Evolutionary conservation across 2,797 vertebrate species (phyloP).

Genomic region (Odontamblyopus lacepedii): DNA sequence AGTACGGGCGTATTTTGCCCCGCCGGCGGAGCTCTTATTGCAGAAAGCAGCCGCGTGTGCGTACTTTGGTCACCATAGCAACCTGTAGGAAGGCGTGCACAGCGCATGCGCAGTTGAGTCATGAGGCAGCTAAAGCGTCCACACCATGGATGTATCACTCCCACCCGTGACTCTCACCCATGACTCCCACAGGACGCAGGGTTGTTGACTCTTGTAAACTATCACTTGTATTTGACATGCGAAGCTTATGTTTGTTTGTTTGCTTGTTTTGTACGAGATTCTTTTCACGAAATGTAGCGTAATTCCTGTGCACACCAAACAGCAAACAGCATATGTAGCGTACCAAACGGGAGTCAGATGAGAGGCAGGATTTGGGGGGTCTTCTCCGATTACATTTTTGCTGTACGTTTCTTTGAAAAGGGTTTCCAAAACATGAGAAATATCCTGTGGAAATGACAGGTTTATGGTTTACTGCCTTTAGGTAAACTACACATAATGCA

Average conservation of each 20-base stretch:
- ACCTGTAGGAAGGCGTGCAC: slow-evolving; percentile 6
- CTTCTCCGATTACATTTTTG: slow-evolving; percentile 68
- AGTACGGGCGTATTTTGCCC: too few species aligned
- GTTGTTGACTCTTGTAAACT: neutral
- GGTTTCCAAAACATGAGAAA: slow-evolving; percentile 81
- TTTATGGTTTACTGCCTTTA: neutral
- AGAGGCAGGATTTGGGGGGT: slow-evolving; percentile 50
- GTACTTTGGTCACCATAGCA: slow-evolving; percentile 55
- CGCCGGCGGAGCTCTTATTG: too few species aligned
- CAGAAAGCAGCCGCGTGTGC: neutral
- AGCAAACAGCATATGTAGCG: too few species aligned
- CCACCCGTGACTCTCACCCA: too few species aligned
- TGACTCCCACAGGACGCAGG: too few species aligned
- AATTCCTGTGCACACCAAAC: too few species aligned
- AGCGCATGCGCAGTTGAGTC: neutral
- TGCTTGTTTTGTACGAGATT: neutral
- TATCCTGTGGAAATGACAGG: slow-evolving; percentile 69
- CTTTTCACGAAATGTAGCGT: too few species aligned
- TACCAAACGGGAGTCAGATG: too few species aligned
- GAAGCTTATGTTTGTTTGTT: neutral
- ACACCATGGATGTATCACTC: too few species aligned
- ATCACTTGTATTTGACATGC: neutral
- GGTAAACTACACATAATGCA: neutral
- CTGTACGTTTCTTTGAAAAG: slow-evolving; percentile 83
- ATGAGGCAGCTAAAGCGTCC: too few species aligned